Conservation (phyloP, 2,797 vertebrate species). For the Eurystomus glaucurus region DNA sequence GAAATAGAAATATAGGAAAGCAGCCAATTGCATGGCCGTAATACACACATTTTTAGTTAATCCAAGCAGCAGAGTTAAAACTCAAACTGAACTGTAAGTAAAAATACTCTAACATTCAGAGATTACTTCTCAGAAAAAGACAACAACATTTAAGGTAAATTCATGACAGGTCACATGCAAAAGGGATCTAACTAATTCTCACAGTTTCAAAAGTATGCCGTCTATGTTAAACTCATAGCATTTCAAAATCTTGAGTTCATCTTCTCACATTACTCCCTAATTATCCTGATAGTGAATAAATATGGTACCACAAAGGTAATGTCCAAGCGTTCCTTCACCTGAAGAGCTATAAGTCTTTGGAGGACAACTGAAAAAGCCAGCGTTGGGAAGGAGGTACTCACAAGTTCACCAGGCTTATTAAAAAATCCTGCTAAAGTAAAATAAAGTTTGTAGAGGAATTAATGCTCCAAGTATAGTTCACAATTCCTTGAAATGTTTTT, state of each 20-base stretch:
- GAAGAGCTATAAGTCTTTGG: not conserved
- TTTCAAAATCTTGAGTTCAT: not conserved
- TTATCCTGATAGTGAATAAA: not conserved
- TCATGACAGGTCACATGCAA: slow-evolving; percentile 8
- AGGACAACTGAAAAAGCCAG: slow-evolving; percentile 35
- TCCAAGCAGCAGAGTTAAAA: slow-evolving; percentile 72
- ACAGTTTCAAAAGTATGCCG: not conserved
- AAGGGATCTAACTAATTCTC: not conserved
- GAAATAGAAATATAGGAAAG: not conserved
- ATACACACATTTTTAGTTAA: slow-evolving; percentile 48
- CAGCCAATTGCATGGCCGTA: not conserved
- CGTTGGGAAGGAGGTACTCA: slow-evolving; percentile 20
- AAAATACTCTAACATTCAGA: not conserved
- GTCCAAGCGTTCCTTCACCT: slow-evolving; percentile 14
- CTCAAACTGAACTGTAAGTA: slow-evolving; percentile 64
- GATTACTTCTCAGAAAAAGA: not conserved
- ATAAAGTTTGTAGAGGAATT: slow-evolving; percentile 43
- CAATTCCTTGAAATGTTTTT: slow-evolving; percentile 7
- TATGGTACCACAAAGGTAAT: slow-evolving; percentile 5
- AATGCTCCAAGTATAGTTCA: not conserved
- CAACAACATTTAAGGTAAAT: not conserved
- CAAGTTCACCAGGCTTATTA: slow-evolving; percentile 29
- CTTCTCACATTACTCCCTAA: not conserved
- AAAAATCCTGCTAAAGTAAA: slow-evolving; percentile 58
- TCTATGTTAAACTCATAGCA: not conserved